Evolutionary conservation across 2,888 invertebrate species (phyloP).

Genomic region (Lycaena phlaeas): DNA sequence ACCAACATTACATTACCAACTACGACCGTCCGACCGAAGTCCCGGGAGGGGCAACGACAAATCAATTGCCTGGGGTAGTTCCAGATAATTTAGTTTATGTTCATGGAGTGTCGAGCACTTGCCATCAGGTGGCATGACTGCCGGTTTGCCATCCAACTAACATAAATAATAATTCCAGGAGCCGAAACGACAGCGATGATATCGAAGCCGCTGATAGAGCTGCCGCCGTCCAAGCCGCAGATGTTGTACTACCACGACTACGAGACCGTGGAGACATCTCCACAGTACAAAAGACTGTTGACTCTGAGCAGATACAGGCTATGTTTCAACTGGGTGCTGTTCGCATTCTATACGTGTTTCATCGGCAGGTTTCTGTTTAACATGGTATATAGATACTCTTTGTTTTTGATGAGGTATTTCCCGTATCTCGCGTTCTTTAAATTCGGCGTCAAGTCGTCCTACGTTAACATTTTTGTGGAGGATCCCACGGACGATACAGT

Average conservation of each 20-base stretch:
- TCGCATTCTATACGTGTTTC: constrained; percentile 45
- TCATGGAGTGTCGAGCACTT: too few species aligned
- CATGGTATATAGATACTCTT: constrained; percentile 66
- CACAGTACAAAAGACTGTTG: constrained; percentile 50
- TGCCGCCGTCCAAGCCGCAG: constrained; percentile 32
- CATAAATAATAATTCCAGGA: too few species aligned
- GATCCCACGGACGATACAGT: constrained; percentile 40
- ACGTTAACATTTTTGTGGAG: constrained; percentile 71
- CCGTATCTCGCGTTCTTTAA: constrained; percentile 79
- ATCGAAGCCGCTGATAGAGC: constrained; percentile 32
- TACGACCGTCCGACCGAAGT: too few species aligned
- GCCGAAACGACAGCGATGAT: constrained; percentile 37
- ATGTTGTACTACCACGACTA: constrained; percentile 52
- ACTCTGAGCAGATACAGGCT: constrained; percentile 38
- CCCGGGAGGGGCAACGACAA: too few species aligned
- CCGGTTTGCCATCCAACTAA: too few species aligned
- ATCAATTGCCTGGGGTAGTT: too few species aligned
- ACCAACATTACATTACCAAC: too few species aligned
- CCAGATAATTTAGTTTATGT: too few species aligned
- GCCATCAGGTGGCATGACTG: too few species aligned
- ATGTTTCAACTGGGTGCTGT: constrained; percentile 25
- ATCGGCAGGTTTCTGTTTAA: constrained; percentile 77
- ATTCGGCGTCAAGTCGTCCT: constrained; percentile 75
- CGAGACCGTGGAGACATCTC: constrained; percentile 46
- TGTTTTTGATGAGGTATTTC: constrained; percentile 77